Conservation (phyloP, 2,113 vertebrate species). For the Oenanthe oenanthe region DNA sequence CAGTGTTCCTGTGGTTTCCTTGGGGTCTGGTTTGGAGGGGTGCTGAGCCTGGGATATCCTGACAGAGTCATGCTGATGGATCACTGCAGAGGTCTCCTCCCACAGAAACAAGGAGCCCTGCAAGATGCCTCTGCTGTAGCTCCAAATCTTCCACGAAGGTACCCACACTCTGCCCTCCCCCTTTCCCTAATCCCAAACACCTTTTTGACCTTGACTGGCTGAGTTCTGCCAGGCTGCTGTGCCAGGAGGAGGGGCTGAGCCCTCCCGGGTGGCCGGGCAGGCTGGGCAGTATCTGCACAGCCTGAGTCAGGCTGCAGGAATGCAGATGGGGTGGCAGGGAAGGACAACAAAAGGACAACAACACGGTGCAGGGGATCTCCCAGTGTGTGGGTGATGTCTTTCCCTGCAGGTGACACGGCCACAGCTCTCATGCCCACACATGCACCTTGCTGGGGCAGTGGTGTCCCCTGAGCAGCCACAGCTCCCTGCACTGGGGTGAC, state of each 20-base stretch:
- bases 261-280: neutral
- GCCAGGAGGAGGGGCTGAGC: neutral
- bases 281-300: neutral
- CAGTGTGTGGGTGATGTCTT: neutral
- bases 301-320: constrained; percentile 4
- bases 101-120: neutral
- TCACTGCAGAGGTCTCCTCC: neutral
- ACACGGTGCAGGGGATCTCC: neutral
- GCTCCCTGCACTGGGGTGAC: neutral
- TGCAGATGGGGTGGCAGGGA: neutral
- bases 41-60: neutral
- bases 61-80: neutral
- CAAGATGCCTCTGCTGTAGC: neutral
- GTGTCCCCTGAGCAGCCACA: neutral
- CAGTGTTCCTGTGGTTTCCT: neutral
- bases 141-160: neutral
- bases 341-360: neutral
- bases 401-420: neutral
- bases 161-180: neutral
- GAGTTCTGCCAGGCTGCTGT: neutral
- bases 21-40: neutral
- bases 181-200: neutral
- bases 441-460: neutral
- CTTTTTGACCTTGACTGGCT: neutral
- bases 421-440: neutral